Evolutionary conservation across 1,140 invertebrate species (phyloP).

Genomic region (Camponotus pennsylvanicus): DNA sequence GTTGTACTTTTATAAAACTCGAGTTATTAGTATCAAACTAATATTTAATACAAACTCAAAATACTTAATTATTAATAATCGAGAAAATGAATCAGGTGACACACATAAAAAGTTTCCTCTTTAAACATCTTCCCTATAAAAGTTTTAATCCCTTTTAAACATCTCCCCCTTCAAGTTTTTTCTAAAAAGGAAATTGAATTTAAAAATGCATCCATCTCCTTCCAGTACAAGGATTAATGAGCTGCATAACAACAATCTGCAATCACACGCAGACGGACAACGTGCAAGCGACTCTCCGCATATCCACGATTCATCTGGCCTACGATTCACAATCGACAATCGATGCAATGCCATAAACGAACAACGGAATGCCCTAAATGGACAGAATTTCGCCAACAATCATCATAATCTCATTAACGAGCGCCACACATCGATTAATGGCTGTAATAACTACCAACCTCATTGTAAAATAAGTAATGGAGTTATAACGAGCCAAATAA

Average conservation of each 20-base stretch:
- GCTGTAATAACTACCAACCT: conserved; percentile 8
- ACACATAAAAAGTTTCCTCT: too few species aligned
- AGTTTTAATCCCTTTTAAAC: background rate
- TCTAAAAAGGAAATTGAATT: background rate
- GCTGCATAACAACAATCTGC: conserved; percentile 77
- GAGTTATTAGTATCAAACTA: too few species aligned
- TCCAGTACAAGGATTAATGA: conserved; percentile 84
- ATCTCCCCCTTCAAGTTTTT: background rate
- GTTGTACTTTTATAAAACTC: too few species aligned
- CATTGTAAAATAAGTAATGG: conserved; percentile 22
- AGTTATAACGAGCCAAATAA: background rate
- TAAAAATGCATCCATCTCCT: conserved; percentile 15
- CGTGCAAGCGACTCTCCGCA: conserved; percentile 73
- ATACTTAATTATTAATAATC: too few species aligned
- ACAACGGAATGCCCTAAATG: conserved; percentile 30
- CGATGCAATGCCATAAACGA: conserved; percentile 58
- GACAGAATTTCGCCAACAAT: conserved; percentile 34
- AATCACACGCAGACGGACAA: conserved; percentile 53
- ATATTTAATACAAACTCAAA: too few species aligned
- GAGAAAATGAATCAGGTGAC: too few species aligned
- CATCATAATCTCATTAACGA: conserved; percentile 26
- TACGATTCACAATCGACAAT: conserved; percentile 69
- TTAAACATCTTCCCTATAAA: background rate
- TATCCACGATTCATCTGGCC: conserved; percentile 81
- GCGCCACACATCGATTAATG: conserved; percentile 39